phyloP scores from a whole-genome alignment of 2,797 vertebrate species.

The Muscicapa striata region DNA sequence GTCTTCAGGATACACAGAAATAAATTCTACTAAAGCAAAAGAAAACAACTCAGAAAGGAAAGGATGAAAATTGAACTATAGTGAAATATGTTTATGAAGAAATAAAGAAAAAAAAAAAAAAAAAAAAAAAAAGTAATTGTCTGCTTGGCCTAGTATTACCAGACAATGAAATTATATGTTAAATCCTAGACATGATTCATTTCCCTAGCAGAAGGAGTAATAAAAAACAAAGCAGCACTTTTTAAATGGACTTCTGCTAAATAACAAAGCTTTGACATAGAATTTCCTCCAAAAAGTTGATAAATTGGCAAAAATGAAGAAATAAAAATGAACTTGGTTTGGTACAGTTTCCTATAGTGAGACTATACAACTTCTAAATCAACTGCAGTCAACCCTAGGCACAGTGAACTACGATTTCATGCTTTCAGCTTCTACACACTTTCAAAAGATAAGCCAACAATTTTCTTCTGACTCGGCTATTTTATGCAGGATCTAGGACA shows the following conservation, averaged over 20 bases:
- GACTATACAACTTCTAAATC: background rate
- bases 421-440: conserved; percentile 18
- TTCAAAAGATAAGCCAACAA: conserved; percentile 34
- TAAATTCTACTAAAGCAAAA: background rate
- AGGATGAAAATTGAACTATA: background rate
- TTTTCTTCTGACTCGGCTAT: conserved; percentile 56
- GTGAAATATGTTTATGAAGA: background rate
- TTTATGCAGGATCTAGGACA: conserved; percentile 20
- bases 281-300: background rate
- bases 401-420: background rate
- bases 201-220: background rate
- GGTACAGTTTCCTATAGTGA: background rate
- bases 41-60: background rate
- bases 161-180: background rate
- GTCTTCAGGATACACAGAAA: background rate
- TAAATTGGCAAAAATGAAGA: background rate
- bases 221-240: background rate
- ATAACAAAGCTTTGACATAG: background rate
- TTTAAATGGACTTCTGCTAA: background rate
- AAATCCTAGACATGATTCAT: background rate
- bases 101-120: background rate
- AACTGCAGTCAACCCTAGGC: background rate
- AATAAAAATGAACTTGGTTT: conserved; percentile 4
- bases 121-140: background rate
- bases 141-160: background rate